Base-by-base conservation (phyloP, 2,113 vertebrate species). In the Glareola pratincola region DNA sequence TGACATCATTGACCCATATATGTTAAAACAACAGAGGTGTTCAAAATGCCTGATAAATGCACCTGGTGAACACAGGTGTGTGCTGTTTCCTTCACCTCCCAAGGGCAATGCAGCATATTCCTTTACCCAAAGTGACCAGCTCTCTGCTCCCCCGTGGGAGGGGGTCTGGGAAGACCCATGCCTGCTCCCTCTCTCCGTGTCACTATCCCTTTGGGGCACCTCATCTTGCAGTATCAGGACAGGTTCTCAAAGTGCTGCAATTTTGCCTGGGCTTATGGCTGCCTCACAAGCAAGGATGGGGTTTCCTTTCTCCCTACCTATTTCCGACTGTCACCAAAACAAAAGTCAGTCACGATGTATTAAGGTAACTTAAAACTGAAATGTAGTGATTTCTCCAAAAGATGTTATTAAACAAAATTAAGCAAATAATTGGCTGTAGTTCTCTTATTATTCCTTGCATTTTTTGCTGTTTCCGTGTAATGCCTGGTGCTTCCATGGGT, bases 171-270 rank as follows among this genome's bases (percentile, higher is more conserved):
- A 43, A 75, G 53, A 68, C 21, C 34, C 37, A 20, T 37, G 27
- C 24, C 41, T 27, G 11, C 21, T 26, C 57, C 18, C 51, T 36
- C 9, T 47, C 48, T 51, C 29, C 14, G 30, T 27, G 62, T 43
- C 60, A 63, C 18, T 14, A 32, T 14, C 20, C 22, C 43, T 43
- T 68, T 48, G 66, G 19, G 34, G 9, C 26, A 36, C 19, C 43
- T 60, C 45, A 39, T 34, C 57, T 66, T 1, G 2, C 51, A 14
- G 13, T 76, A 12, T 2, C 47, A 12, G 37, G 24, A 18, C 27
- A 9, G 9, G 10, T 72, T 59, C 39, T 76, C 0, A 0, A 56
- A 32, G 34, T 3, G 3, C 27, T 62, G 36, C 36, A 34, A 5
- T 41, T 32, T 36, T 73, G 32, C 48, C 8, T 43, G 26, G 34